These are phyloP conservation scores for Ptilorrhoa leucosticta DNA, from an alignment of 2,113 vertebrate species.

Conservation along the genomic window DNA sequence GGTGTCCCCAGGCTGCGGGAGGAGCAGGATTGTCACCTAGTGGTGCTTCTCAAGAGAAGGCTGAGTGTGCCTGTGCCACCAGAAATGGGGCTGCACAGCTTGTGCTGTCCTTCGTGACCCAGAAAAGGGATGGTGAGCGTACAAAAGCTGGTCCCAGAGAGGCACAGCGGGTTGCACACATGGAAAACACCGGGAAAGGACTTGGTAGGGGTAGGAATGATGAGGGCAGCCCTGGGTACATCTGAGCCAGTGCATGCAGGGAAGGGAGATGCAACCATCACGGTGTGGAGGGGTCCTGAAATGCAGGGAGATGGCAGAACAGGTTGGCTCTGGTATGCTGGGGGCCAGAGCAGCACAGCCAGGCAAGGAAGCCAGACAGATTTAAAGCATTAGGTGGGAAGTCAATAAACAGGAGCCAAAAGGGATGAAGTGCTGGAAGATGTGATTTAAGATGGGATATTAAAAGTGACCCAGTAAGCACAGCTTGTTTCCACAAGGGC, in stretches of 20 bases:
- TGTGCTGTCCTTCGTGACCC: rapidly evolving
- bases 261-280: neutral
- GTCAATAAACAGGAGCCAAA: neutral
- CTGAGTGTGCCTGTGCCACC: rapidly evolving
- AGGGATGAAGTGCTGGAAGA: slow-evolving; percentile 10
- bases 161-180: neutral
- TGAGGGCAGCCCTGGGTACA: neutral
- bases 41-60: neutral
- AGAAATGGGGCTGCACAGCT: neutral
- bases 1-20: neutral
- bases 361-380: neutral
- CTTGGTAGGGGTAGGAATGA: neutral
- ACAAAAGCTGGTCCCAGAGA: neutral
- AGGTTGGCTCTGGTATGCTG: rapidly evolving
- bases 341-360: neutral
- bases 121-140: neutral
- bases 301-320: neutral
- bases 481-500: neutral
- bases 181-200: neutral
- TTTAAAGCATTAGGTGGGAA: slow-evolving; percentile 16
- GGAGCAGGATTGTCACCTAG: neutral
- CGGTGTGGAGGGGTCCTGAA: rapidly evolving
- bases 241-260: neutral
- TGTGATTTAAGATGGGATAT: slow-evolving; percentile 4
- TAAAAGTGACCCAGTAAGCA: neutral